Conservation (phyloP, 2,888 invertebrate species). For the Parelbella ahira region DNA sequence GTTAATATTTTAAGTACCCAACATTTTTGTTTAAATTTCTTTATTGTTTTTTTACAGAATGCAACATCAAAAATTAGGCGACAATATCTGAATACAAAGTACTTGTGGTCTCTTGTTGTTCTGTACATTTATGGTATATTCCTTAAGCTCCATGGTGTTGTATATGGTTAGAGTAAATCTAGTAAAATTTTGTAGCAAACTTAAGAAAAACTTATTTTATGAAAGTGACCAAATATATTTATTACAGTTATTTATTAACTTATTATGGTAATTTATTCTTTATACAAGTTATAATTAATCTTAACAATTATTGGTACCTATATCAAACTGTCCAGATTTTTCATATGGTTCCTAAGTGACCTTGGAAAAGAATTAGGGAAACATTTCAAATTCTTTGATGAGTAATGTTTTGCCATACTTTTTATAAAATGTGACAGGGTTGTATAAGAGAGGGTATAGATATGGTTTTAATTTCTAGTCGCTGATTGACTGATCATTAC, state of each 20-base stretch:
- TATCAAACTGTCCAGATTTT: too few species aligned
- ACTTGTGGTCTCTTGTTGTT: conserved; percentile 56
- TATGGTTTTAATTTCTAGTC: conserved; percentile 14
- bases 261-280: too few species aligned
- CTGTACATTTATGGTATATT: conserved; percentile 61
- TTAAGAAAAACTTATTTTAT: conserved; percentile 6
- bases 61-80: conserved; percentile 41
- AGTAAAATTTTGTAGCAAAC: conserved; percentile 6
- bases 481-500: not conserved
- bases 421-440: conserved; percentile 1
- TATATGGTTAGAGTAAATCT: conserved; percentile 24
- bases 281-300: too few species aligned
- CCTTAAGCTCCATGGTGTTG: conserved; percentile 40
- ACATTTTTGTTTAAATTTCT: too few species aligned
- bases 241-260: conserved; percentile 24
- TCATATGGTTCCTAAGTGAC: too few species aligned
- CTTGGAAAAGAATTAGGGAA: too few species aligned
- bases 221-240: conserved; percentile 35
- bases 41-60: conserved; percentile 53
- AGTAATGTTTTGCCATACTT: too few species aligned
- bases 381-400: too few species aligned
- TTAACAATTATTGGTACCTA: too few species aligned
- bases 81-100: conserved; percentile 53
- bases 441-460: not conserved
- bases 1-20: too few species aligned